A percentile compares a stretch with the other conserved stretches of the same genome.
These are phyloP conservation scores for Eubucco bourcierii DNA, from an alignment of 2,113 vertebrate genomes.

Conservation along the genomic window DNA sequence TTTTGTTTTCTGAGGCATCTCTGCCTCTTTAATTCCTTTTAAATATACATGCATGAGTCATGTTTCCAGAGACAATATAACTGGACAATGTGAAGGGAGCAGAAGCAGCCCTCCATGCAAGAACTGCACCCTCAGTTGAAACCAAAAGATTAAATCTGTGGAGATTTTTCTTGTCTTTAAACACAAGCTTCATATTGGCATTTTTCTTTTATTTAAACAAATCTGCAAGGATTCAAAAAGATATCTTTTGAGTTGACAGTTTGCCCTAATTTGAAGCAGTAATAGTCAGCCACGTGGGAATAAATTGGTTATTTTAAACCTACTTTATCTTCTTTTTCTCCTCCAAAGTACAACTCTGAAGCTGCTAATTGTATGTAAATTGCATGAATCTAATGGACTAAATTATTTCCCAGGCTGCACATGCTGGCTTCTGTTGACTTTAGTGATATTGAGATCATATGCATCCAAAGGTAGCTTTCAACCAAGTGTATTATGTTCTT, in stretches of 20 bases:
- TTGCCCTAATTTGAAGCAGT: background rate
- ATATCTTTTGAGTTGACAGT: background rate
- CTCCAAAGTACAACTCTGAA: background rate
- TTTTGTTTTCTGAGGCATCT: background rate
- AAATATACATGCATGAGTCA: background rate
- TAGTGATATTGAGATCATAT: background rate
- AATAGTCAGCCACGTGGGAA: background rate
- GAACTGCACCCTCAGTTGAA: background rate
- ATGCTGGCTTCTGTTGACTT: background rate
- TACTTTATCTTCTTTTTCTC: background rate
- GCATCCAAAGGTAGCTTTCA: background rate
- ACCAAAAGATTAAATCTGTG: background rate
- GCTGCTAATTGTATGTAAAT: constrained; percentile 1
- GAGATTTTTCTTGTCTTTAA: background rate
- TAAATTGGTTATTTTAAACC: background rate
- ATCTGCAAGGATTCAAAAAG: background rate
- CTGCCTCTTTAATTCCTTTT: background rate
- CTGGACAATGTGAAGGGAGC: background rate
- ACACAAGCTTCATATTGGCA: background rate
- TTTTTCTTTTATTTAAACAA: background rate
- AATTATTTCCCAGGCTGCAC: background rate
- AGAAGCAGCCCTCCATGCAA: background rate
- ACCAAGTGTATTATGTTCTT: background rate
- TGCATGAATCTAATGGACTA: background rate
- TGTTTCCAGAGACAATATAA: background rate